Conservation (phyloP, 2,797 vertebrate species). For the Megaceryle alcyon region DNA sequence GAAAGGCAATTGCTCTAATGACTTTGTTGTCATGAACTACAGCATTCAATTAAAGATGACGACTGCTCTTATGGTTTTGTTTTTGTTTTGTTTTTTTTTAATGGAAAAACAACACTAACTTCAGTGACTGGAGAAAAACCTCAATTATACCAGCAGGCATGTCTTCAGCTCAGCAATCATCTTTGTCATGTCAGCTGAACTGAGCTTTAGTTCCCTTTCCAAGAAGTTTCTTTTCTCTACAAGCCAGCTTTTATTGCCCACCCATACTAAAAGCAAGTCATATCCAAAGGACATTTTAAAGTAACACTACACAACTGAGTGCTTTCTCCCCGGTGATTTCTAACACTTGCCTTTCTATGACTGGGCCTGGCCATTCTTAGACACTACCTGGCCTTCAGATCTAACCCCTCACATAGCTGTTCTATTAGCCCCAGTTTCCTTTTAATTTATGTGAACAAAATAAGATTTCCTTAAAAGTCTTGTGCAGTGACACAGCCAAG, state of each 20-base stretch:
- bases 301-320: not conserved
- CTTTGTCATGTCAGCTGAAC: not conserved
- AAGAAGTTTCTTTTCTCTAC: not conserved
- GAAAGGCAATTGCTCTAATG: not conserved
- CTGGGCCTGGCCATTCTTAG: not conserved
- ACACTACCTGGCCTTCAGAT: not conserved
- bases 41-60: not conserved
- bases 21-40: not conserved
- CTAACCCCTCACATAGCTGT: slow-evolving; percentile 1
- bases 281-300: not conserved
- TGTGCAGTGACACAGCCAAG: slow-evolving; percentile 9
- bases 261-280: not conserved
- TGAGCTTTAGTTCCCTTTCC: not conserved
- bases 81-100: not conserved
- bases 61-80: not conserved
- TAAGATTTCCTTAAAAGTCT: not conserved
- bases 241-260: not conserved
- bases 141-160: not conserved
- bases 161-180: not conserved
- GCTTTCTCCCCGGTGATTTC: not conserved
- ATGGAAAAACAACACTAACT: not conserved
- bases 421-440: not conserved
- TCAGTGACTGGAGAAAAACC: not conserved
- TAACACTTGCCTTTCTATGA: not conserved
- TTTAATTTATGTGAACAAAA: slow-evolving; percentile 48